Percentiles rank a stretch among this genome's conserved stretches.
Conservation (phyloP, 1,140 invertebrate genomes). For the Drosophila elegans region DNA sequence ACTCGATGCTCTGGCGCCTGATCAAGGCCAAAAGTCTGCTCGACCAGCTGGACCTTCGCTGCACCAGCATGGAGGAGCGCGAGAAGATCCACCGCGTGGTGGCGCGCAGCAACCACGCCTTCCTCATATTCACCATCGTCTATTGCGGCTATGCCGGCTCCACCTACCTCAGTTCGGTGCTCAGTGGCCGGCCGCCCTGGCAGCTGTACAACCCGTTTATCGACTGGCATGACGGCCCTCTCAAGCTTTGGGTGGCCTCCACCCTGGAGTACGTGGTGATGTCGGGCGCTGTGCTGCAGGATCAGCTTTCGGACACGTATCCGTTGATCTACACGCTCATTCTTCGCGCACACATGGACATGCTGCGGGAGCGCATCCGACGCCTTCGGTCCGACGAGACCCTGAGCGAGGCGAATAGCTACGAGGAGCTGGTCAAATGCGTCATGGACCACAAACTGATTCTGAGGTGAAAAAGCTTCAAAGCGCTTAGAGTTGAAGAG, state of each 20-base stretch:
- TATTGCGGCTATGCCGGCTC: slow-evolving; percentile 64
- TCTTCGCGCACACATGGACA: slow-evolving; percentile 50
- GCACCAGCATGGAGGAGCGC: slow-evolving; percentile 52
- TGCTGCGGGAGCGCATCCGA: slow-evolving; percentile 54
- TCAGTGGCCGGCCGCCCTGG: slow-evolving; percentile 59
- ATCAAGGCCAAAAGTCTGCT: slow-evolving; percentile 52
- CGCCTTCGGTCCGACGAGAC: slow-evolving; percentile 36
- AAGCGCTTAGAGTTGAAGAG: no score
- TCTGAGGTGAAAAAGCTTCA: slow-evolving; percentile 22
- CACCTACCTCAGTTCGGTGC: slow-evolving; percentile 58
- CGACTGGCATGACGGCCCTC: slow-evolving; percentile 50
- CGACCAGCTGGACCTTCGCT: slow-evolving; percentile 57
- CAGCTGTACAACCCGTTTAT: slow-evolving; percentile 61
- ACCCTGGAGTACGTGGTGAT: slow-evolving; percentile 59
- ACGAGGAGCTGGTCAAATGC: slow-evolving; percentile 57
- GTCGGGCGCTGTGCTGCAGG: slow-evolving; percentile 60
- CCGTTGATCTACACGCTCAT: slow-evolving; percentile 60
- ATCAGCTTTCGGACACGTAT: slow-evolving; percentile 60
- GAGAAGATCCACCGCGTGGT: slow-evolving; percentile 57
- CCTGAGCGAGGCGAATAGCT: slow-evolving; percentile 53
- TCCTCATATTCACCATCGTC: slow-evolving; percentile 65
- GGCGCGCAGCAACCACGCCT: slow-evolving; percentile 55
- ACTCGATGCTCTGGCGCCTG: slow-evolving; percentile 53
- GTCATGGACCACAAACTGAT: slow-evolving; percentile 63
- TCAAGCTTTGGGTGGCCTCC: slow-evolving; percentile 55